Evolutionary conservation across 2,113 vertebrate species (phyloP).

Genomic region (Corythoichthys intestinalis): DNA sequence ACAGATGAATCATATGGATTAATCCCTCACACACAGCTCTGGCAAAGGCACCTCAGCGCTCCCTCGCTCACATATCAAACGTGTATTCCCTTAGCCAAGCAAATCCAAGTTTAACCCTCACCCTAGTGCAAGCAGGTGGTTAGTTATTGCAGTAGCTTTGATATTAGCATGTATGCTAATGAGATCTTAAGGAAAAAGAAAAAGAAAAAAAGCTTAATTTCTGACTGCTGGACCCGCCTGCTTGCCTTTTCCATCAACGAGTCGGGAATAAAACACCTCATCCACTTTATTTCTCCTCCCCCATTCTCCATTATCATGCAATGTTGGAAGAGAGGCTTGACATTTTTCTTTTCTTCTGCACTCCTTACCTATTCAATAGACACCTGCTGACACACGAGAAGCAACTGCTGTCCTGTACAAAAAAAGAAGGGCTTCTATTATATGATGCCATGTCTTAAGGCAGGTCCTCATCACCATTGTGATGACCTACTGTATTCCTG

Average conservation of each 20-base stretch:
- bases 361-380: constrained; percentile 35
- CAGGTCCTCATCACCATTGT: constrained; percentile 23
- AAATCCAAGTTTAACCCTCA: constrained; percentile 72
- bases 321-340: constrained; percentile 49
- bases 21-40: constrained; percentile 54
- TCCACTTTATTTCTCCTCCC: constrained; percentile 39
- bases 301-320: constrained; percentile 60
- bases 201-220: constrained; percentile 60
- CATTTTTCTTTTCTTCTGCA: constrained; percentile 59
- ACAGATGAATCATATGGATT: constrained; percentile 62
- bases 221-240: constrained; percentile 60
- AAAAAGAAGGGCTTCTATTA: constrained; percentile 40
- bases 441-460: constrained; percentile 41
- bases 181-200: constrained; percentile 66
- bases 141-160: constrained; percentile 65
- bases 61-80: constrained; percentile 64
- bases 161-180: constrained; percentile 66
- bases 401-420: constrained; percentile 57
- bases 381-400: constrained; percentile 63
- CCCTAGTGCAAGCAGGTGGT: constrained; percentile 51
- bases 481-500: constrained; percentile 18
- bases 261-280: constrained; percentile 62
- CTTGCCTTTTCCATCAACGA: constrained; percentile 44
- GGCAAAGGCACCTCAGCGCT: constrained; percentile 61
- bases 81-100: constrained; percentile 57